Evolutionary conservation across 1,140 invertebrate genomes (phyloP), one percentile per base, ranked within the genome.

Genomic region (Drosophila rufa): DNA sequence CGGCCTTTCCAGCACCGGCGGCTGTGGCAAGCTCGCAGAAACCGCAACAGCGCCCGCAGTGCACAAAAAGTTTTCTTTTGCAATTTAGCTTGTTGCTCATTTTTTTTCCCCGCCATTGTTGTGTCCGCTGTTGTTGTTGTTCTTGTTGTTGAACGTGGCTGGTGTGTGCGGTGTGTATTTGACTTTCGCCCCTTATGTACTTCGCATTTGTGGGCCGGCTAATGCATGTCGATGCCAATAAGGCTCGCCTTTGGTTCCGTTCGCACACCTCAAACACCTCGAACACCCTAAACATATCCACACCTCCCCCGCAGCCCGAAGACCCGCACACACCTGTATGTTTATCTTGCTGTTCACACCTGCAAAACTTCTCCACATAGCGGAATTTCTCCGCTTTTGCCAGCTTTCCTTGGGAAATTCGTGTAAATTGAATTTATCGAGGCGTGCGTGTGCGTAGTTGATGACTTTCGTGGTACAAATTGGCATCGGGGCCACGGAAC

Each of bases 401-500:
- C 46, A 40, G 58, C 25, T 43, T 85, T 73, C 85, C 85, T 90
- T 85, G 89, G 79, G 81, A 90, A 90, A 90, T 90, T 90, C 86
- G 85, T 85, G 85, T 85, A 90, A 90, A 90, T 90, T 90, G 85
- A 90, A 90, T 90, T 90, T 90, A 90, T 90, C 74, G 85, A 74
- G 79, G 85, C 85, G 75, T 90, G 79, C 86, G 85, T 85, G 86
- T 85, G 85, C 82, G 82, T 78, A 90, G 75, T 76, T 82, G 85
- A 90, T 90, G 85, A 84, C 81, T 82, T 82, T 77, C 79, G 75
- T 66, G 89, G 79, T 73, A 70, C 71, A 90, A 90, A 90, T 90
- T 90, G 85, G 75, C 85, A 85, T 55, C 57, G 50, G 70, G 78
- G 81, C 75, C 82, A 70, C 53, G 27, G 25, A 36, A 36, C 17